phyloP scores from a whole-genome alignment of 2,797 vertebrate species.

The Labroides dimidiatus region DNA sequence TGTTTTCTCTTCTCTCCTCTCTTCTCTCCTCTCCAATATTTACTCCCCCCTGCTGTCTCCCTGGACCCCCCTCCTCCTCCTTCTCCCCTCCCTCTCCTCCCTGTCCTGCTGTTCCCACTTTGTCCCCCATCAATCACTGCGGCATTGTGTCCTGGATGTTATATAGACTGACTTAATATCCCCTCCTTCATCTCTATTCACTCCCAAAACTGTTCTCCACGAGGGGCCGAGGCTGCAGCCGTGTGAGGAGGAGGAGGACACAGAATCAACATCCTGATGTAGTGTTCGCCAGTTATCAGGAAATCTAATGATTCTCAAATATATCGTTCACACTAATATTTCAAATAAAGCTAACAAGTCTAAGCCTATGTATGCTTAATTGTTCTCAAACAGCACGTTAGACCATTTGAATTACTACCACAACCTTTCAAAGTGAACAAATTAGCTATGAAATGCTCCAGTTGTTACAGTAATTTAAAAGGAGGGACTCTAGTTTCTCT shows the following conservation, averaged over 20 bases:
- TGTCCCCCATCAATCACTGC: slow-evolving; percentile 98
- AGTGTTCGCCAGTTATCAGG: neutral
- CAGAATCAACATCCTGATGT: neutral
- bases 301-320: neutral
- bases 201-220: slow-evolving; percentile 89
- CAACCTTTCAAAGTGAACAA: no score
- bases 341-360: neutral
- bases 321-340: no score
- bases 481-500: no score
- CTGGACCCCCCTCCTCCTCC: slow-evolving; percentile 84
- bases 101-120: slow-evolving; percentile 98
- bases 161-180: slow-evolving; percentile 99
- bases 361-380: no score
- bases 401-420: no score
- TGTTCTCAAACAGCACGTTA: no score
- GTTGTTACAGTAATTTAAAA: no score
- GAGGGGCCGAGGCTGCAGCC: slow-evolving; percentile 35
- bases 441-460: no score
- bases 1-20: slow-evolving; percentile 70
- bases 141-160: slow-evolving; percentile 97
- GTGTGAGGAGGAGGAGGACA: neutral
- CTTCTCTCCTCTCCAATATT: slow-evolving; percentile 77
- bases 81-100: slow-evolving; percentile 13
- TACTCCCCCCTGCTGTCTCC: slow-evolving; percentile 90
- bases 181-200: slow-evolving; percentile 98